Evolutionary conservation across 2,888 invertebrate genomes (phyloP).

Genomic region (Arctia plantaginis): DNA sequence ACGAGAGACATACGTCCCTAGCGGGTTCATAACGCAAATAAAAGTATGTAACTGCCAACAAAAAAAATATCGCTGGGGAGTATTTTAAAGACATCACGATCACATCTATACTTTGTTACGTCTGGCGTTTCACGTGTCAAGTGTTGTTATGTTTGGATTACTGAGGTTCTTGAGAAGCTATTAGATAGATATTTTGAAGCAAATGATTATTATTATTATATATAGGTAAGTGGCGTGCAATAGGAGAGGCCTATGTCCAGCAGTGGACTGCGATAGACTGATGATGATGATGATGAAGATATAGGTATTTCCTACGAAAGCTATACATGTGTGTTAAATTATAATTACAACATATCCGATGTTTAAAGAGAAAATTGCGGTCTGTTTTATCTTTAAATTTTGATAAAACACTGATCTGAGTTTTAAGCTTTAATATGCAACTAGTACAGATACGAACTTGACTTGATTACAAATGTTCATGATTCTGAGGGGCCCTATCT

Average conservation of each 20-base stretch:
- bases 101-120: conserved; percentile 19
- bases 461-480: neutral
- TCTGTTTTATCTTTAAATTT: too few species aligned
- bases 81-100: conserved; percentile 39
- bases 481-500: neutral
- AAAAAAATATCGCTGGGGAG: conserved; percentile 44
- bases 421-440: too few species aligned
- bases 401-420: too few species aligned
- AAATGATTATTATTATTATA: neutral
- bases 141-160: neutral
- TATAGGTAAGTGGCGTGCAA: too few species aligned
- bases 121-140: conserved; percentile 19
- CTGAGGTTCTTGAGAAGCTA: neutral
- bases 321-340: too few species aligned
- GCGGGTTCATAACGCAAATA: conserved; percentile 44
- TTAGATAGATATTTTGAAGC: neutral
- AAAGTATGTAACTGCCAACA: conserved; percentile 48
- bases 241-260: too few species aligned
- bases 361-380: too few species aligned
- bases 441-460: too few species aligned
- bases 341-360: too few species aligned
- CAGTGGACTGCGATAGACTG: too few species aligned
- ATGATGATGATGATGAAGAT: too few species aligned
- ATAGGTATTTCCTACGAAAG: too few species aligned
- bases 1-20: conserved; percentile 47